Conservation (phyloP, 2,113 vertebrate genomes). For the Crotalus helleri region DNA sequence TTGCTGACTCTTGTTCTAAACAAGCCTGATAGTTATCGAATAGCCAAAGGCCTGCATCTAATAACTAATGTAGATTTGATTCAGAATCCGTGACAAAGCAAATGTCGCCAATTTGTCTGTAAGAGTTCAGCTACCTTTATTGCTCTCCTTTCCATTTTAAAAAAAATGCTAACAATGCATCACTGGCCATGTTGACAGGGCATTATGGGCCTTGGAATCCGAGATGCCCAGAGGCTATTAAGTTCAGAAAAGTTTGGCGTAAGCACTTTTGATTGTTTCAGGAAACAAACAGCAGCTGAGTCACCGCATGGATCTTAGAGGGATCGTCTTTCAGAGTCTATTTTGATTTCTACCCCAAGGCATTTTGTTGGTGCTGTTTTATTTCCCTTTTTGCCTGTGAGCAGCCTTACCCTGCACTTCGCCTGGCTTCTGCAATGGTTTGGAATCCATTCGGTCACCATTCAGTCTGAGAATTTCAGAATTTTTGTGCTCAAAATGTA, state of each 20-base stretch:
- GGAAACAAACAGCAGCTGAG: not conserved
- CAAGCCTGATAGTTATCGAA: not conserved
- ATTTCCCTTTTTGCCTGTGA: not conserved
- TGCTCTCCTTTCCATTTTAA: not conserved
- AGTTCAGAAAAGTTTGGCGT: not conserved
- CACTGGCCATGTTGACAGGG: not conserved
- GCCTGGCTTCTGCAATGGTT: no score
- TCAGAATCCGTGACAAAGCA: not conserved
- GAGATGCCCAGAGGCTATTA: not conserved
- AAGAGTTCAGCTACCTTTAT: not conserved
- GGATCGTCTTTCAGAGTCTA: slow-evolving; percentile 1
- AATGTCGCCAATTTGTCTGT: not conserved
- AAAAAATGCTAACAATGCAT: not conserved
- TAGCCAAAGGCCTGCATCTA: not conserved
- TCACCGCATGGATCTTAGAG: not conserved
- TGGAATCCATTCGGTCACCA: not conserved
- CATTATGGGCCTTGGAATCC: not conserved
- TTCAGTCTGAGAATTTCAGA: no score
- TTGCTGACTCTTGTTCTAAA: not conserved
- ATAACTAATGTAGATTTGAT: not conserved
- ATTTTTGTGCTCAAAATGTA: not conserved
- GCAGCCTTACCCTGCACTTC: not conserved
- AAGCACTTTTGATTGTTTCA: not conserved
- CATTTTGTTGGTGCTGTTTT: not conserved
- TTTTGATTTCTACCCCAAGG: not conserved